Evolutionary conservation across 2,888 invertebrate species (phyloP).

Genomic region (Melinopterus prodromus): DNA sequence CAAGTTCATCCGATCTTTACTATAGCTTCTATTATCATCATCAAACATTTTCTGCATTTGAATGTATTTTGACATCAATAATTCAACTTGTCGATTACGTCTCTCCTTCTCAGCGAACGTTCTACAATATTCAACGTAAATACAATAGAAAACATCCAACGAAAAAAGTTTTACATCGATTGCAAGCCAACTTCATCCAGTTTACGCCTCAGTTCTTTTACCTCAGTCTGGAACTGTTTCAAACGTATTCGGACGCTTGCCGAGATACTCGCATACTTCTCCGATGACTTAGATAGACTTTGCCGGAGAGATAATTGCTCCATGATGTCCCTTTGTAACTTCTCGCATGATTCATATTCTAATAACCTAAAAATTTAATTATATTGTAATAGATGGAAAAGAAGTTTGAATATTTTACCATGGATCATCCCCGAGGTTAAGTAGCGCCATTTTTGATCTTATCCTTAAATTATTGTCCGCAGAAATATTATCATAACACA

Average conservation of each 20-base stretch:
- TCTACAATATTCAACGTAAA: slow-evolving; percentile 54
- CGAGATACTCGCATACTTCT: slow-evolving; percentile 67
- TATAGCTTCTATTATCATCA: slow-evolving; percentile 50
- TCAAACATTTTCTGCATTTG: slow-evolving; percentile 66
- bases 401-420: slow-evolving; percentile 54
- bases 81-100: slow-evolving; percentile 68
- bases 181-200: slow-evolving; percentile 62
- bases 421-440: slow-evolving; percentile 61
- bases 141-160: background rate
- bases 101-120: slow-evolving; percentile 70
- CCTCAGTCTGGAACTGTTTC: slow-evolving; percentile 70
- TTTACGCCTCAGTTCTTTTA: slow-evolving; percentile 66
- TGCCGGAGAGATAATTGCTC: slow-evolving; percentile 67
- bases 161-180: slow-evolving; percentile 56
- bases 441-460: slow-evolving; percentile 55
- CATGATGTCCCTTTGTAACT: slow-evolving; percentile 69
- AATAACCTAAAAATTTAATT: slow-evolving; percentile 63
- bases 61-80: slow-evolving; percentile 66
- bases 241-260: slow-evolving; percentile 67
- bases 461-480: background rate
- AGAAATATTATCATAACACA: background rate
- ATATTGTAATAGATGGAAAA: background rate
- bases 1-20: slow-evolving; percentile 54
- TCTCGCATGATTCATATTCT: slow-evolving; percentile 73
- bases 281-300: slow-evolving; percentile 62